phyloP scores from a whole-genome alignment of 2,888 invertebrate species.

The Mythimna ferrago region DNA sequence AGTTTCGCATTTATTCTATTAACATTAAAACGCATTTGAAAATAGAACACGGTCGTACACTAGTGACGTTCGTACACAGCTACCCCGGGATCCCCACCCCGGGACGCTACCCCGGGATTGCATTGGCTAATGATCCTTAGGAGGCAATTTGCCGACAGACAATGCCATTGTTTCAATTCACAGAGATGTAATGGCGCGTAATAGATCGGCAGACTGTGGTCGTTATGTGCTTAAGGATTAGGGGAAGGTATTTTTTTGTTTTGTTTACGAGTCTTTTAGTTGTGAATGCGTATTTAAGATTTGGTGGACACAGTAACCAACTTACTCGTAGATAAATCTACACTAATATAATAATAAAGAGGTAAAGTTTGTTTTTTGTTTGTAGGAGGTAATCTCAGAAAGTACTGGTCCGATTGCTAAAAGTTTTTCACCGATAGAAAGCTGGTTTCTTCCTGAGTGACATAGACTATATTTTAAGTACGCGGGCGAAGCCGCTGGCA shows the following conservation, averaged over 20 bases:
- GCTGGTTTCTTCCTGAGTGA: too few relatives aligned
- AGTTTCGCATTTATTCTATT: not conserved
- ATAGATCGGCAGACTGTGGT: not conserved
- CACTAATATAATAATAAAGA: too few relatives aligned
- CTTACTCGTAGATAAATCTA: too few relatives aligned
- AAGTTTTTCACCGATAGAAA: too few relatives aligned
- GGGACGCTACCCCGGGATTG: conserved; percentile 32
- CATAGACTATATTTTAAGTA: too few relatives aligned
- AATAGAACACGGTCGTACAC: not conserved
- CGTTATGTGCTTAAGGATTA: not conserved
- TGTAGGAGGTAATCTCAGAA: too few relatives aligned
- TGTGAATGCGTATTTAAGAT: not conserved
- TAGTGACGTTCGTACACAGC: conserved; percentile 1
- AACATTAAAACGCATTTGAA: not conserved
- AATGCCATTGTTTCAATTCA: conserved; percentile 36
- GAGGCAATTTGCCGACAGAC: conserved; percentile 40
- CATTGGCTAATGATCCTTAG: conserved; percentile 41
- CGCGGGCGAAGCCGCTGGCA: too few relatives aligned
- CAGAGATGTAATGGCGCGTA: conserved; percentile 27
- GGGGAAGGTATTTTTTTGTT: not conserved
- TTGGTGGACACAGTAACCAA: too few relatives aligned
- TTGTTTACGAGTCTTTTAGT: not conserved
- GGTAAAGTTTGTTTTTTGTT: too few relatives aligned
- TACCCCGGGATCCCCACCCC: conserved; percentile 1
- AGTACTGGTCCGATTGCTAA: too few relatives aligned